These are phyloP conservation scores for Crotalus helleri DNA, from an alignment of 2,113 vertebrate species.

Conservation along the genomic window DNA sequence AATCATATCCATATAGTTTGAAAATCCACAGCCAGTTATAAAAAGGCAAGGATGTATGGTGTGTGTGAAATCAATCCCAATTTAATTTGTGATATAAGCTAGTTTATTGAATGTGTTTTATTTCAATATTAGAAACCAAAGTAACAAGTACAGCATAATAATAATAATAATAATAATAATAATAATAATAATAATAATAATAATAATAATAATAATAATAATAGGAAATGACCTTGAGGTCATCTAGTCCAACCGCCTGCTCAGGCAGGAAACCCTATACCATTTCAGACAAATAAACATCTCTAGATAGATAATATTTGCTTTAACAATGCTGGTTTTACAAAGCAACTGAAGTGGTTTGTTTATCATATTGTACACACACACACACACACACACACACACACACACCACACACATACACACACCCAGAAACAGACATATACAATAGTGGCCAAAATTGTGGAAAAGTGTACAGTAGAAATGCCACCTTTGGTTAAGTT, in stretches of 20 bases:
- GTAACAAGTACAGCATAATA: neutral
- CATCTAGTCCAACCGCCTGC: too few relatives aligned
- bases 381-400: neutral
- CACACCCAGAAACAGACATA: too few relatives aligned
- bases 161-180: too few relatives aligned
- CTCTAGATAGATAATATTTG: neutral
- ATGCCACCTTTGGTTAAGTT: too few relatives aligned
- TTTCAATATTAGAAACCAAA: neutral
- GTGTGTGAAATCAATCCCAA: neutral
- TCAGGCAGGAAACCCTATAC: too few relatives aligned
- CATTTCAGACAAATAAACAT: neutral
- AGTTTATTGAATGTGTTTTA: neutral
- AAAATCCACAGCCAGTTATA: neutral
- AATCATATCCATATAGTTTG: constrained; percentile 9
- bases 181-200: too few relatives aligned
- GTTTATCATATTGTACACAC: neutral
- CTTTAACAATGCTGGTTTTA: neutral
- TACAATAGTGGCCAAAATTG: too few relatives aligned
- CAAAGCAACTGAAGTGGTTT: neutral
- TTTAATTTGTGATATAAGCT: neutral
- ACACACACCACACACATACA: too few relatives aligned
- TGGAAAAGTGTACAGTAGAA: too few relatives aligned
- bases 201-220: too few relatives aligned
- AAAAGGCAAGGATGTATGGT: neutral
- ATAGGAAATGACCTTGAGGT: too few relatives aligned